Conservation (phyloP, 1,140 invertebrate species). For the Lepidurus couesii region DNA sequence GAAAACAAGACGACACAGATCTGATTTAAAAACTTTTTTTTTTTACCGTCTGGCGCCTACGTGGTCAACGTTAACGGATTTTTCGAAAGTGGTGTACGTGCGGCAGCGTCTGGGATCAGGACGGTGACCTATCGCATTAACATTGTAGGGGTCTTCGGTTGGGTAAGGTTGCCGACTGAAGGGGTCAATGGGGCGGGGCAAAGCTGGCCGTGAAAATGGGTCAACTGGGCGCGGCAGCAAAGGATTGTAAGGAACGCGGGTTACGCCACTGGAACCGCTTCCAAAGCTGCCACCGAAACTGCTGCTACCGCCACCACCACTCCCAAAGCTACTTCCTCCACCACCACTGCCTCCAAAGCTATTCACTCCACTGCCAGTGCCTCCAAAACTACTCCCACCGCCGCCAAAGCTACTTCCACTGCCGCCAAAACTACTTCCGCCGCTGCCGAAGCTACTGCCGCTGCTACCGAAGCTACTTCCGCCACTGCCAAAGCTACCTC, state of each 20-base stretch:
- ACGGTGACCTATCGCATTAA: slow-evolving; percentile 33
- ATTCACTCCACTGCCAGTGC: not conserved
- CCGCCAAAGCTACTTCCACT: not conserved
- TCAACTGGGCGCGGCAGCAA: slow-evolving; percentile 14
- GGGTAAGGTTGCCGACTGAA: slow-evolving; percentile 10
- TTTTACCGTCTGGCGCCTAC: slow-evolving; percentile 41
- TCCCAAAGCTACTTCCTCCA: not conserved
- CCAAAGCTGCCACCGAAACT: not conserved
- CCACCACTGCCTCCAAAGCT: not conserved
- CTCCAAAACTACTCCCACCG: not conserved
- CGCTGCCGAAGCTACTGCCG: not conserved
- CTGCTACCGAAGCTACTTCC: not conserved
- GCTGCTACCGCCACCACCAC: not conserved
- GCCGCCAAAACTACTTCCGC: not conserved
- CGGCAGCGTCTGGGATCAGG: slow-evolving; percentile 26
- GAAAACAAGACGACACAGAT: not conserved
- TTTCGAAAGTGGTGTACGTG: slow-evolving; percentile 44
- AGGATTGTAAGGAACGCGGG: slow-evolving; percentile 1
- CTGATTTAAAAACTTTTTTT: not conserved
- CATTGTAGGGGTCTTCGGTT: not conserved
- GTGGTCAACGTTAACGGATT: slow-evolving; percentile 44
- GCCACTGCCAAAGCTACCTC: not conserved
- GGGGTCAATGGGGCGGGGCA: slow-evolving; percentile 31
- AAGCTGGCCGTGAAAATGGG: slow-evolving; percentile 22
- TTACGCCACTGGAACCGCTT: not conserved